Base-by-base conservation (phyloP, 2,113 vertebrate genomes). In the Heptranchias perlo region DNA sequence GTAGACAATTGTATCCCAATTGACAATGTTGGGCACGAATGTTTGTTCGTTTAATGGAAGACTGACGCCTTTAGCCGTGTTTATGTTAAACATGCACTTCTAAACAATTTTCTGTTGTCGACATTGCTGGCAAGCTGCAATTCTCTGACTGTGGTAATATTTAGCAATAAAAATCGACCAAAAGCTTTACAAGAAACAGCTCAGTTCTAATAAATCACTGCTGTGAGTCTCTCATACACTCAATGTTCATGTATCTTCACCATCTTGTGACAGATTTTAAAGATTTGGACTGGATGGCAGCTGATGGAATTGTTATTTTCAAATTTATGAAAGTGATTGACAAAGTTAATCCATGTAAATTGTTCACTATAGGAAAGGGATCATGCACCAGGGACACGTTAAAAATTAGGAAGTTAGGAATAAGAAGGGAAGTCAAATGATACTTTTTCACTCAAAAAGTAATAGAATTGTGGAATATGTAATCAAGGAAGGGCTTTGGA, bases 181-280 rank as follows among this genome's bases (percentile, higher is more conserved):
- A 6, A 23, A 93, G 58, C 58, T 62, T 93, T 93, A 61, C n/a
- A 62, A 62, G 89, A 93, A 62, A 93, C 16, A 64, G n/a, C n/a
- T 62, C 89, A n/a, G 21, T 93, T 93, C 89, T 62, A 61, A 92
- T 58, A 54, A 91, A 91, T 91, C 87, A 58, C 87, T 4, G 21
- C 23, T 86, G 44, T 86, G 82, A 89, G 49, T 54, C 52, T 89
- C 86, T 44, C 49, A 58, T 21, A 49, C 84, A 92, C 31, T n/a
- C 73, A n/a, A n/a, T 82, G 13, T 39, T 82, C 76, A 39, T 82
- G 76, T n/a, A 23, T 39, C 58, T 61, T 62, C 58, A 93, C 5
- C 31, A 62, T 35, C 1, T 44, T 21, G 14, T 7, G 61, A 39
- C 35, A 14, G 14, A 23, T 39, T 39, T 62, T 21, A 93, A 62